phyloP scores from a whole-genome alignment of 2,797 vertebrate genomes.

The Chanos chanos region DNA sequence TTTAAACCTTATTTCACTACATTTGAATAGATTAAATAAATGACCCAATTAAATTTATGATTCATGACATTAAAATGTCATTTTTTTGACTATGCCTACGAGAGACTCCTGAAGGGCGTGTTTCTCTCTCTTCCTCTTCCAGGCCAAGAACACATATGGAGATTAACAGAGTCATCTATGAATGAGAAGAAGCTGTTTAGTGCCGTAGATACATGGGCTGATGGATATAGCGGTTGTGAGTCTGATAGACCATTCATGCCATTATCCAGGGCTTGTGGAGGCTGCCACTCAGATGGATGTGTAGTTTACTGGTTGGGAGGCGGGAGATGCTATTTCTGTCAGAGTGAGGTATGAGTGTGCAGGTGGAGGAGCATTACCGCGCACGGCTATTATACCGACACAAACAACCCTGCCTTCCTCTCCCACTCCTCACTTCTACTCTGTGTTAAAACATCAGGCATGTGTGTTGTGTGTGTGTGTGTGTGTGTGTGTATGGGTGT shows the following conservation, averaged over 20 bases:
- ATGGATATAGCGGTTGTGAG: constrained; percentile 29
- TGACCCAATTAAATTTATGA: background rate
- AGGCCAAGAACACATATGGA: too few relatives aligned
- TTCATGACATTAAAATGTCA: background rate
- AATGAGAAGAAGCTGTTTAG: constrained; percentile 10
- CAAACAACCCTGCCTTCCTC: too few relatives aligned
- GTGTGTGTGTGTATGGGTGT: too few relatives aligned
- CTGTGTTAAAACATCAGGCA: background rate
- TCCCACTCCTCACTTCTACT: background rate
- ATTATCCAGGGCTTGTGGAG: constrained; percentile 21
- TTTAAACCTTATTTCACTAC: background rate
- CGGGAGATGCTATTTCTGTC: constrained; percentile 44
- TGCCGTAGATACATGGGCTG: constrained; percentile 10
- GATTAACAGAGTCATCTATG: too few relatives aligned
- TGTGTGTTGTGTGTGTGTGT: too few relatives aligned
- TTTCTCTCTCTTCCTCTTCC: background rate
- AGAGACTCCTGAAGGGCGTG: background rate
- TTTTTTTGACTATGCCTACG: background rate
- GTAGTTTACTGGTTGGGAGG: constrained; percentile 41
- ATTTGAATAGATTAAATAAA: background rate
- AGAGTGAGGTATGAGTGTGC: constrained; percentile 36
- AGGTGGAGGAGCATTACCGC: constrained; percentile 34
- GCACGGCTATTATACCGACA: too few relatives aligned
- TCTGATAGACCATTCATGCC: constrained; percentile 18
- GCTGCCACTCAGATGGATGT: constrained; percentile 41